Evolutionary conservation across 2,797 vertebrate genomes (phyloP), one percentile per base, ranked within the genome.

Genomic region (Schizopygopsis malacanthus): DNA sequence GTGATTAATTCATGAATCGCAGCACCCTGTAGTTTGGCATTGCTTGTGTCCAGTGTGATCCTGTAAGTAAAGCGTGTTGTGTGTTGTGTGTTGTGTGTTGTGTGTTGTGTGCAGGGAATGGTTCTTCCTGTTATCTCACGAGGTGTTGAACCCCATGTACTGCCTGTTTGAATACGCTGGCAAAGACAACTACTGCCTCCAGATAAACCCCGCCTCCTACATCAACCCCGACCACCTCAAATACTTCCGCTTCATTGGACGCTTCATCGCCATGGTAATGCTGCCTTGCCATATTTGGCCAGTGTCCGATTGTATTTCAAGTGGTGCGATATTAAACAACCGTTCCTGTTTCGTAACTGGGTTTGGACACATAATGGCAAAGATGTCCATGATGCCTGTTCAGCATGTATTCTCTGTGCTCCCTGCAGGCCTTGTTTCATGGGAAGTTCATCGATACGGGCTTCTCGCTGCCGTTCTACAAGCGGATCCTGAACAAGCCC

Each of bases 141-240:
- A 99, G 90, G 98, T 99, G n/a, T 94, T 99, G 92, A 99, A 99
- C 91, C 98, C 98, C 88, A 99, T 98, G 98, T 99, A 98, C 95
- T 99, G 97, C 94, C 95, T 98, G 91, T 99, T 99, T 93, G 98
- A 99, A 95, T 99, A 99, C 79, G 98, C 98, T 75, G 98, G 98
- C 54, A 99, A 99, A 89, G 98, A 99, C 92, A 99, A 99, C 94
- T 99, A 99, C 95, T 97, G 98, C 91, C 96, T 99, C 86, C 98
- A 99, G 93, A 99, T 99, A 92, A 99, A 99, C 92, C 98, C 98
- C 1, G 98, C 98, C 85, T 99, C 98, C 83, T 97, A 97, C 82
- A 99, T 99, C 94, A 99, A 99, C 92, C 98, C 98, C 1, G 98
- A 99, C 92, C 98, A 99, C 88, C 95, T 99, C 91, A 99, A 98